Conservation (phyloP, 37 sponge, comb jelly and placozoan species). For the Cladorhizidae sp. region DNA sequence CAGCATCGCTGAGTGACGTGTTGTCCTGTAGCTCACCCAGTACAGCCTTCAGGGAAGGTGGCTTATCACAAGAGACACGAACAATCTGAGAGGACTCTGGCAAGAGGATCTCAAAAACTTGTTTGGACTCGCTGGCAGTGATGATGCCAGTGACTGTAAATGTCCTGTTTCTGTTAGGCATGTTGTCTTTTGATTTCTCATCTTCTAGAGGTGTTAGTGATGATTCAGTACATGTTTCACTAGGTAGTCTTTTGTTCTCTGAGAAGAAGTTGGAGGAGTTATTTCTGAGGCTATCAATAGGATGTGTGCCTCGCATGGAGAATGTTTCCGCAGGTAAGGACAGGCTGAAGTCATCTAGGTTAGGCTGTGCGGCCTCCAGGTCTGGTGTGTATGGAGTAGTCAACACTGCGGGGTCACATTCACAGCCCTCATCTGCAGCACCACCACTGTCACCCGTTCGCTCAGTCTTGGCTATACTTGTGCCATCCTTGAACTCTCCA, state of each 20-base stretch:
- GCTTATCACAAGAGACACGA: constrained; percentile 45
- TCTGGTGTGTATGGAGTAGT: constrained; percentile 22
- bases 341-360: not conserved
- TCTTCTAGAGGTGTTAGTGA: not conserved
- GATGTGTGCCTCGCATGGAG: not conserved
- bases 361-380: constrained; percentile 12
- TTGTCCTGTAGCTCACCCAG: constrained; percentile 54
- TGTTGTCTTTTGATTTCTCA: not conserved
- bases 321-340: not conserved
- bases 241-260: not conserved
- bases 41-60: constrained; percentile 19
- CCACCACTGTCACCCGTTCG: not conserved
- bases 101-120: not conserved
- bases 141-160: not conserved
- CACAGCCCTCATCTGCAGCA: no score
- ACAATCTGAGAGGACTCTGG: constrained; percentile 13
- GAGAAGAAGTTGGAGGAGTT: constrained; percentile 1
- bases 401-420: not conserved
- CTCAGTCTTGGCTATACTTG: constrained; percentile 14
- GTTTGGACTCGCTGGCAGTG: not conserved
- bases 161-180: not conserved
- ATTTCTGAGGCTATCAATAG: not conserved
- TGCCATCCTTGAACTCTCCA: constrained; percentile 51
- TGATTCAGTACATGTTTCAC: not conserved
- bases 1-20: not conserved